Evolutionary conservation across 2,797 vertebrate genomes (phyloP), one percentile per base, ranked within the genome.

Genomic region (Fistularia tabacaria): DNA sequence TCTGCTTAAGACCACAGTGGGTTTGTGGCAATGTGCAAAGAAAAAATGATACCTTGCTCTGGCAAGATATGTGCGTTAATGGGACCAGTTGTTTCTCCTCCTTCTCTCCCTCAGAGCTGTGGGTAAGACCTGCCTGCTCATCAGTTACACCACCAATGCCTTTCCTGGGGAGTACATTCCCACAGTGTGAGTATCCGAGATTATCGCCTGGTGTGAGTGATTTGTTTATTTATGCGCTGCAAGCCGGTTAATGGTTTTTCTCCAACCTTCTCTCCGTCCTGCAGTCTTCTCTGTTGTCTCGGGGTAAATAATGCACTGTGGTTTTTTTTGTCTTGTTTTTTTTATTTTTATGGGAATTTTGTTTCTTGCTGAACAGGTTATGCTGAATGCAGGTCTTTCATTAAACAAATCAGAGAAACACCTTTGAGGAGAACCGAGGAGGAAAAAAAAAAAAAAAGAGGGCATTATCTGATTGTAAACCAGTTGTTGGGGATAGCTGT

Each of bases 71-170:
- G 11, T 36, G 36, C 15, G 37, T 39, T 8, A 47, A 38, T 2
- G 12, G 3, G 10, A 7, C 5, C 12, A 38, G 8, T 36, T 44
- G 6, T 15, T 46, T 38, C 50, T 37, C 8, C 11, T 62, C 37
- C 48, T 47, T 69, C 42, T 66, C 44, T 6, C 42, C 80, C 86
- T 46, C 89, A 97, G 95, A 83, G 97, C 97, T 88, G 97, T 99
- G 88, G 97, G 97, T 94, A 99, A 99, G 88, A 99, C 97, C 73
- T 98, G 96, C 88, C 91, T 99, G 66, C 94, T 99, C 85, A 99
- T 99, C 93, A 99, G 97, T 84, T 99, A 99, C 61, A 99, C 97
- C 48, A 98, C 97, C 90, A 99, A 99, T 92, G 97, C 97, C 3
- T 99, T 99, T 83, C 97, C 97, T 57, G 97, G 97, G 87, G 96